phyloP scores from a whole-genome alignment of 1,140 invertebrate species.

The Aphelenchoides fujianensis region DNA sequence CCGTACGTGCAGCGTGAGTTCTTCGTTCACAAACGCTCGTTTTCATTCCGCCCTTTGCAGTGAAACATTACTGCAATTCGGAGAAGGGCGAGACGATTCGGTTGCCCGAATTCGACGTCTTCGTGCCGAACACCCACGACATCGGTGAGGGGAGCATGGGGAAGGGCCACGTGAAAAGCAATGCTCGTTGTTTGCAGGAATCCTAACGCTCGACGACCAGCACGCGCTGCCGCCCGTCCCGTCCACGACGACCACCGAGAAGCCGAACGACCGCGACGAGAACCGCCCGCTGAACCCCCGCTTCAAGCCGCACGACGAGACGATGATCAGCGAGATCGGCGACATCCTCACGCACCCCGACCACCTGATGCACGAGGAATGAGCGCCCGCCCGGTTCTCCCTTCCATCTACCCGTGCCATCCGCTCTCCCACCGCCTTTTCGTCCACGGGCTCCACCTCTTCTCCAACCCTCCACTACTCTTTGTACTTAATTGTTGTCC shows the following conservation, averaged over 20 bases:
- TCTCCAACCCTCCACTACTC: no score
- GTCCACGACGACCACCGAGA: background rate
- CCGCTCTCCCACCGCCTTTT: no score
- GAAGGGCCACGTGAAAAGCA: no score
- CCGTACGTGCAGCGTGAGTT: no score
- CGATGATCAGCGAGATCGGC: conserved; percentile 1
- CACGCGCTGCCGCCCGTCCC: background rate
- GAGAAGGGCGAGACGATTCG: conserved; percentile 44
- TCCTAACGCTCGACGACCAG: conserved; percentile 12
- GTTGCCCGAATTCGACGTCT: conserved; percentile 35
- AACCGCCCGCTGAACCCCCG: conserved; percentile 3
- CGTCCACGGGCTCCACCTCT: no score
- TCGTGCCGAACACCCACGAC: conserved; percentile 52
- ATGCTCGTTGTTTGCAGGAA: no score
- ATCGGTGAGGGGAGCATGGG: no score
- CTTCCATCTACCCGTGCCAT: conserved; percentile 14
- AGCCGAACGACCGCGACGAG: background rate
- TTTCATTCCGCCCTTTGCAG: no score
- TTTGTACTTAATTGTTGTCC: no score
- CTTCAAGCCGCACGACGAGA: background rate
- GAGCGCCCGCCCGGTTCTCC: background rate
- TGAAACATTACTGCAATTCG: conserved; percentile 51
- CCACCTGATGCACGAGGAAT: conserved; percentile 11
- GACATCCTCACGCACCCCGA: conserved; percentile 12
- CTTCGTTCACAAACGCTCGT: no score